These are phyloP conservation scores for Eilema griseolum DNA, from an alignment of 2,888 invertebrate genomes.

Conservation along the genomic window DNA sequence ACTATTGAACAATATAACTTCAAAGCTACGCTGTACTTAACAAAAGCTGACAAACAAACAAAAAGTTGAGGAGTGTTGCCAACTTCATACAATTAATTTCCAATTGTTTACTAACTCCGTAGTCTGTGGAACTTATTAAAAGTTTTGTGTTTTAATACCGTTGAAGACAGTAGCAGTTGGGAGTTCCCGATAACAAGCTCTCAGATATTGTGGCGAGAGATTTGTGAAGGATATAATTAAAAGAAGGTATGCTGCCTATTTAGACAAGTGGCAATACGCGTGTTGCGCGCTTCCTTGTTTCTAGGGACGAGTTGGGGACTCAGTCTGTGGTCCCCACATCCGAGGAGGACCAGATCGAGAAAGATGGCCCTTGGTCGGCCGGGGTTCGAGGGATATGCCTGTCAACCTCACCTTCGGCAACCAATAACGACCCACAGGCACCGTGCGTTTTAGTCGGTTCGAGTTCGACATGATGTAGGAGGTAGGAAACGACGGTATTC, in stretches of 20 bases:
- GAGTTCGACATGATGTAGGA: no score
- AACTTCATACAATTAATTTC: conserved; percentile 48
- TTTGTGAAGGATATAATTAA: neutral
- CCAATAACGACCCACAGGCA: no score
- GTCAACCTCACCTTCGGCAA: no score
- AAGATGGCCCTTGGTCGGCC: no score
- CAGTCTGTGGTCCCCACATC: no score
- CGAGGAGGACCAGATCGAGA: no score
- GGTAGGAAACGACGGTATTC: no score
- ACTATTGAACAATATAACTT: conserved; percentile 5
- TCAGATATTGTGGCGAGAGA: conserved; percentile 15
- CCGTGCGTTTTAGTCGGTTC: no score
- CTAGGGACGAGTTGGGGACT: no score
- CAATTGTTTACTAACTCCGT: conserved; percentile 48
- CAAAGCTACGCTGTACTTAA: conserved; percentile 22
- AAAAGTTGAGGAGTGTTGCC: conserved; percentile 22
- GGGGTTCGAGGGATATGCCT: no score
- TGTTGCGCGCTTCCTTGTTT: no score
- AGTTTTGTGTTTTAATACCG: conserved; percentile 42
- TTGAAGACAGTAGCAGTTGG: conserved; percentile 22
- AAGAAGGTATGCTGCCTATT: neutral
- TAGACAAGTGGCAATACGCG: no score
- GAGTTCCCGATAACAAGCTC: conserved; percentile 24
- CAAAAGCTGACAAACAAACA: conserved; percentile 32
- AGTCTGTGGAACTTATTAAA: conserved; percentile 45